These are phyloP conservation scores for Hybos culiciformis DNA, from an alignment of 2,888 invertebrate species.

Conservation along the genomic window DNA sequence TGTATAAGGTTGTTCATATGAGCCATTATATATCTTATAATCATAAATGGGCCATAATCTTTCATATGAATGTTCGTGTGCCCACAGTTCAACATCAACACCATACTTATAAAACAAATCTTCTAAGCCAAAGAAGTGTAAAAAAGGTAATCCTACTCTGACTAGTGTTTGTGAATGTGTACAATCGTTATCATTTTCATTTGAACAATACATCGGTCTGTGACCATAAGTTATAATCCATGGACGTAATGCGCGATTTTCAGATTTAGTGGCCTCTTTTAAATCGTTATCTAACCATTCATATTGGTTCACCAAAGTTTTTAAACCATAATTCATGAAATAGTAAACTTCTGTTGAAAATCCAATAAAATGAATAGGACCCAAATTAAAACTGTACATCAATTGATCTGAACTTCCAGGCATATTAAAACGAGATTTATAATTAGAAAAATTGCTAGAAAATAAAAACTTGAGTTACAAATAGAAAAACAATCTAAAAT, in stretches of 20 bases:
- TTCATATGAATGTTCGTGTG: conserved; percentile 97
- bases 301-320: conserved; percentile 67
- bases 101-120: conserved; percentile 73
- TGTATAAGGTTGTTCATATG: conserved; percentile 38
- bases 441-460: conserved; percentile 87
- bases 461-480: background rate
- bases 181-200: conserved; percentile 73
- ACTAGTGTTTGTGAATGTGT: conserved; percentile 45
- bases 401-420: conserved; percentile 58
- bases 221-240: conserved; percentile 80
- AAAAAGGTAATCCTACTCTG: conserved; percentile 51
- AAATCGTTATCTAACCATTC: conserved; percentile 77
- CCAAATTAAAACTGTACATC: conserved; percentile 79
- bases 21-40: conserved; percentile 54
- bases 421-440: conserved; percentile 84
- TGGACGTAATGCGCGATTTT: conserved; percentile 57
- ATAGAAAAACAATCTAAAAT: background rate
- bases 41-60: conserved; percentile 90
- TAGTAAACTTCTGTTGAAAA: conserved; percentile 94
- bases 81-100: conserved; percentile 91
- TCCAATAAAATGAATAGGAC: conserved; percentile 79
- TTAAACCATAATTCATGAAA: conserved; percentile 74
- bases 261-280: conserved; percentile 53
- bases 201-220: conserved; percentile 85
- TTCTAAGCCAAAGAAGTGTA: conserved; percentile 63